These are phyloP conservation scores for Poeciliopsis presidionis DNA, from an alignment of 2,797 vertebrate genomes.

Conservation along the genomic window DNA sequence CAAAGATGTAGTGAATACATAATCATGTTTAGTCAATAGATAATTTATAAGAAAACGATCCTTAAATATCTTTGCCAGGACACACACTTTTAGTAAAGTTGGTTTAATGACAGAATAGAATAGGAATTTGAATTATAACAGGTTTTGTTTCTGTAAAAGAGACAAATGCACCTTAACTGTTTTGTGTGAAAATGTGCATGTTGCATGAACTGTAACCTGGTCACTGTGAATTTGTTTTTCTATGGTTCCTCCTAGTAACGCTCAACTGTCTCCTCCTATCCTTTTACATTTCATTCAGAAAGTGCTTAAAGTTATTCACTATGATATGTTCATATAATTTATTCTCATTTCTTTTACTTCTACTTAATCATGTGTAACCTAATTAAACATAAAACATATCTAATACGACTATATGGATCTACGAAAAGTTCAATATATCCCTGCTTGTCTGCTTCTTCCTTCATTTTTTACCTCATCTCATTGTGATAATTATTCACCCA, in stretches of 20 bases:
- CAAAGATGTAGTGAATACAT: neutral
- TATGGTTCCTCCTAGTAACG: neutral
- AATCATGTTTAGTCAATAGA: neutral
- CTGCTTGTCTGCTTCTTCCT: neutral
- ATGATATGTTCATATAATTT: neutral
- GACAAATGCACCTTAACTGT: neutral
- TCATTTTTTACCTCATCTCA: neutral
- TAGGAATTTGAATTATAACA: neutral
- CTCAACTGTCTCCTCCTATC: neutral
- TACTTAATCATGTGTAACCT: neutral
- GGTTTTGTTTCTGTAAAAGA: neutral
- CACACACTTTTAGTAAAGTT: neutral
- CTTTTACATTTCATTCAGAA: neutral
- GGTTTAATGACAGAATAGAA: neutral
- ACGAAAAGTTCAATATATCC: neutral
- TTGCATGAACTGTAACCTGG: neutral
- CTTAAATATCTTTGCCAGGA: neutral
- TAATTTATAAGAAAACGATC: neutral
- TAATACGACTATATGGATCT: neutral
- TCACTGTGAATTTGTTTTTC: neutral
- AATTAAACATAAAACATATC: neutral
- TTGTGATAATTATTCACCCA: neutral
- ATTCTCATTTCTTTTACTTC: neutral
- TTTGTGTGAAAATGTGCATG: neutral
- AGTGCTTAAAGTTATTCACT: neutral